Evolutionary conservation across 2,888 invertebrate genomes (phyloP).

Genomic region (Abrostola triplasia): DNA sequence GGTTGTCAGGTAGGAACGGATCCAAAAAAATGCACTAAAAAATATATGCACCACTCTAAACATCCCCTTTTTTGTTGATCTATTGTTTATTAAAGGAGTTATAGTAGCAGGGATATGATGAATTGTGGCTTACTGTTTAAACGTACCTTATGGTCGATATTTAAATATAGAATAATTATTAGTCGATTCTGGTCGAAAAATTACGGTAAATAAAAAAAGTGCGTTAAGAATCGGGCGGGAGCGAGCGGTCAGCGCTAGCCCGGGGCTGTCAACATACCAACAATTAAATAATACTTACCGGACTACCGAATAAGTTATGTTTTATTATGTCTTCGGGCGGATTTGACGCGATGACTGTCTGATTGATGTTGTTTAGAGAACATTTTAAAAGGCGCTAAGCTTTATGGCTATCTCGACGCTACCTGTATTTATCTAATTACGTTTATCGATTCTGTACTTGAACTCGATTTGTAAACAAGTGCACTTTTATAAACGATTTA

Average conservation of each 20-base stretch:
- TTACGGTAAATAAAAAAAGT: constrained; percentile 63
- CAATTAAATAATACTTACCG: constrained; percentile 86
- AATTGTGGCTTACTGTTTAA: constrained; percentile 75
- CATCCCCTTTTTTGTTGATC: constrained; percentile 82
- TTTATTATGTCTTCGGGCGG: constrained; percentile 82
- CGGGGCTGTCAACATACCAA: constrained; percentile 77
- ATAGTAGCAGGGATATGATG: constrained; percentile 76
- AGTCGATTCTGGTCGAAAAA: constrained; percentile 56
- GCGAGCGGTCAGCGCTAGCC: constrained; percentile 68
- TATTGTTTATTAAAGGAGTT: constrained; percentile 82
- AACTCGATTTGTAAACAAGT: background rate
- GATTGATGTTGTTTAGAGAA: constrained; percentile 76
- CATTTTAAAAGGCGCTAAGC: constrained; percentile 68
- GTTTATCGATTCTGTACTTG: background rate
- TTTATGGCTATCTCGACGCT: constrained; percentile 60
- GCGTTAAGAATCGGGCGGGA: constrained; percentile 60
- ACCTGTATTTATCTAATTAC: constrained; percentile 40
- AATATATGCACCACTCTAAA: constrained; percentile 82
- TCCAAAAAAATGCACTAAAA: constrained; percentile 80
- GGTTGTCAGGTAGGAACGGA: constrained; percentile 84
- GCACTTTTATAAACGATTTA: background rate
- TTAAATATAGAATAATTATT: constrained; percentile 30
- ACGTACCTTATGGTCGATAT: constrained; percentile 36
- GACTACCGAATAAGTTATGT: constrained; percentile 84
- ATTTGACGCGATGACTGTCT: constrained; percentile 79